Evolutionary conservation across 2,888 invertebrate genomes (phyloP), one percentile per base, ranked within the genome.

Genomic region (Beris chalybata): DNA sequence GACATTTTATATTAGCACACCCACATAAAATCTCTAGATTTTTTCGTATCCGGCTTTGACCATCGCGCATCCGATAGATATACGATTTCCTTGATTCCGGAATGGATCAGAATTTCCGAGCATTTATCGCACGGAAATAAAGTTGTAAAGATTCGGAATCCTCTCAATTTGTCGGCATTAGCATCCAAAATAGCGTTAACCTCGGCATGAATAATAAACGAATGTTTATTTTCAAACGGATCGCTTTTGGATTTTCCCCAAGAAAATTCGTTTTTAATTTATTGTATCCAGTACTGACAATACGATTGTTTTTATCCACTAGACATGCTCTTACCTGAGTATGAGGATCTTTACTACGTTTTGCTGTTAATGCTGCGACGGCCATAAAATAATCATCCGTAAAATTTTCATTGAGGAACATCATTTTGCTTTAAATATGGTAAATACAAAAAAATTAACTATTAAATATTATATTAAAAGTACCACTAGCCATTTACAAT

Each of bases 91-190:
- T 81, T 86, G 44, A 97, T 93, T 0, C 95, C 93, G 1, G 95
- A 89, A 76, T 99, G 98, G 72, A 98, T 95, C 43, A 99, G 94
- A 38, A 97, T 83, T 80, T 98, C 99, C 0, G 97, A 93, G 82
- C 98, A 99, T 79, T 97, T 97, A 76, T 97, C 97, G 79, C 98
- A 99, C 0, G 98, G 98, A 79, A 97, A 98, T 15, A 96, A 81
- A 0, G 89, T 91, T 0, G 95, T 93, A 76, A 95, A 99, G 0
- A 99, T 87, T 0, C 86, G 86, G 75, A 95, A 94, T 70, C 88
- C 86, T 72, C 86, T 87, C 0, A 96, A 84, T 81, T 91, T 88
- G 0, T 87, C 84, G 4, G 86, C 84, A 77, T 94, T 95, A 78
- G 91, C 94, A 78, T 97, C 98, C n/a, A 97, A 75, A 71, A 99